Evolutionary conservation across 2,113 vertebrate genomes (phyloP).

Genomic region (Meriones unguiculatus): DNA sequence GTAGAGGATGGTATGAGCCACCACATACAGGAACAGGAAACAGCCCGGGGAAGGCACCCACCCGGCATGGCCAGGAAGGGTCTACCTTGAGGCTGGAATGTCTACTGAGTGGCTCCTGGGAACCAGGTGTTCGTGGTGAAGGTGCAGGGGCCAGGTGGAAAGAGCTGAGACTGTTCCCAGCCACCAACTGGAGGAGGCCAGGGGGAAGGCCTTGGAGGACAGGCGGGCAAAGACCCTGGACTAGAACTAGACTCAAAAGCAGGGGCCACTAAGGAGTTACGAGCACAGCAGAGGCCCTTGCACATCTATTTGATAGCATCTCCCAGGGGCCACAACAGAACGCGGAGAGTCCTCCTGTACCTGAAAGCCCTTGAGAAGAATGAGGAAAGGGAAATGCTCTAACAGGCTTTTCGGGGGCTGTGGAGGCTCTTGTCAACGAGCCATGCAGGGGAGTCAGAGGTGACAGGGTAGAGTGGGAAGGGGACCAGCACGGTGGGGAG

Average conservation of each 20-base stretch:
- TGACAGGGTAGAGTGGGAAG: neutral
- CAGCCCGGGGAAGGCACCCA: neutral
- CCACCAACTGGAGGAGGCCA: neutral
- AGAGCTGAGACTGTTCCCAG: neutral
- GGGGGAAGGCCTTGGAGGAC: neutral
- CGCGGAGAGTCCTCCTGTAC: accelerated
- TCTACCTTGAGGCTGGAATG: neutral
- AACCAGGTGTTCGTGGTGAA: accelerated
- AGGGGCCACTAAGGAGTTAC: accelerated
- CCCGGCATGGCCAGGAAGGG: neutral
- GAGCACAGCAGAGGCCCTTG: neutral
- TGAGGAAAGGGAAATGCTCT: neutral
- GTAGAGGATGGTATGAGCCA: neutral
- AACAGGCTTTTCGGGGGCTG: neutral
- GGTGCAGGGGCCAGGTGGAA: neutral
- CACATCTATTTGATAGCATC: neutral
- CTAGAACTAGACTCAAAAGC: neutral
- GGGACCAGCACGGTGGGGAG: accelerated
- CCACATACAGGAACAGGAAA: neutral
- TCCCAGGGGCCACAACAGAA: neutral
- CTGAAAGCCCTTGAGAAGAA: neutral
- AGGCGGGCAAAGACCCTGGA: neutral
- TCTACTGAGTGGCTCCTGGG: neutral
- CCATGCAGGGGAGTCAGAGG: neutral
- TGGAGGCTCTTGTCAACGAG: accelerated